Conservation (phyloP, 1,140 invertebrate genomes). For the Ceratina japonica region DNA sequence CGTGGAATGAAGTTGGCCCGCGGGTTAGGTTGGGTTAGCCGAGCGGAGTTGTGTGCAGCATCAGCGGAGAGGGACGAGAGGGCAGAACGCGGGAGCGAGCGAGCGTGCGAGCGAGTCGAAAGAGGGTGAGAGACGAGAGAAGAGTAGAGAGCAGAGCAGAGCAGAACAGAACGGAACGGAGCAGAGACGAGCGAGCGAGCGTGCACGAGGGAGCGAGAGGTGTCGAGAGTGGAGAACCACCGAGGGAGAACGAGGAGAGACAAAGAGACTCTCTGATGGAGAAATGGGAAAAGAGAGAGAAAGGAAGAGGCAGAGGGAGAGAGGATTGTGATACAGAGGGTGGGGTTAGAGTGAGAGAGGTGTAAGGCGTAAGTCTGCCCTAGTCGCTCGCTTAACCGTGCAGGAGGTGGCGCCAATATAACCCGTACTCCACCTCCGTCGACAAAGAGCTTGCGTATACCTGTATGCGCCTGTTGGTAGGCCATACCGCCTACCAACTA, state of each 20-base stretch:
- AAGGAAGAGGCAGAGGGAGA: slow-evolving; percentile 31
- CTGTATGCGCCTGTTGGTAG: slow-evolving; percentile 66
- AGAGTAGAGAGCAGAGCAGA: slow-evolving; percentile 25
- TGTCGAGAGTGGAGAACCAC: slow-evolving; percentile 36
- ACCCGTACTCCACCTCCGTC: slow-evolving; percentile 69
- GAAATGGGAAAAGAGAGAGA: slow-evolving; percentile 16
- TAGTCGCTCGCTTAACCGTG: slow-evolving; percentile 73
- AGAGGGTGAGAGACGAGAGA: slow-evolving; percentile 48
- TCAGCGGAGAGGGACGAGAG: slow-evolving; percentile 66
- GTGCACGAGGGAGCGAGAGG: slow-evolving; percentile 57
- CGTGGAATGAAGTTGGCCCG: slow-evolving; percentile 78
- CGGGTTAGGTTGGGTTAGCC: slow-evolving; percentile 78
- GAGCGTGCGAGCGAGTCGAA: slow-evolving; percentile 33
- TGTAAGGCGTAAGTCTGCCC: slow-evolving; percentile 77
- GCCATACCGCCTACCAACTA: slow-evolving; percentile 64
- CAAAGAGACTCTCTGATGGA: slow-evolving; percentile 32
- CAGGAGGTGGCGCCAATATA: slow-evolving; percentile 80
- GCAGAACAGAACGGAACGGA: slow-evolving; percentile 35
- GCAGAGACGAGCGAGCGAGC: slow-evolving; percentile 35
- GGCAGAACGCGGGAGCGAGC: slow-evolving; percentile 54
- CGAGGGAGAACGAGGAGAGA: slow-evolving; percentile 45
- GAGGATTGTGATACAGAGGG: slow-evolving; percentile 21
- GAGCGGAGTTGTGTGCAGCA: slow-evolving; percentile 73
- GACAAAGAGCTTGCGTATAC: slow-evolving; percentile 74
- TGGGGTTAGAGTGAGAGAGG: slow-evolving; percentile 55